Base-by-base conservation (phyloP, 2,888 invertebrate species). In the Synergus itoensis region DNA sequence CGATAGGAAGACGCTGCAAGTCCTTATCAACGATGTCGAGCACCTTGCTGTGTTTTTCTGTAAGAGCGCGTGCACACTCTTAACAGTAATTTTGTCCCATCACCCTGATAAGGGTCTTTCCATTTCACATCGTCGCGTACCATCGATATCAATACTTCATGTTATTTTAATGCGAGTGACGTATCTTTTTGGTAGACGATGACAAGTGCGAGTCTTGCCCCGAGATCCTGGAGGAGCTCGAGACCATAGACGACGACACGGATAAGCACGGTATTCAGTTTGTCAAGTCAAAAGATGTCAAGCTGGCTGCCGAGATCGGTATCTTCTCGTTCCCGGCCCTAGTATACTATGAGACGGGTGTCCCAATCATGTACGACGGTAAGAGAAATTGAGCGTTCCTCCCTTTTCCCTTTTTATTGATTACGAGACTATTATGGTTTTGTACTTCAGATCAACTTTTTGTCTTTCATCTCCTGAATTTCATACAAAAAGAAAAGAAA, bases 361-460 rank as follows among this genome's bases (percentile, higher is more conserved):
- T 97, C 86, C 98, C 98, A 88, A 97, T 98, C 90, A 97, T 98
- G 96, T 98, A 97, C 93, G 97, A 98, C 94, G 98, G 98, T 98
- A 94, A 96, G 96, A 79, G 76, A 65, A 76, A 60, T 77, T 77
- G 4, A 36, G 77, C 73, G 28, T 16, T 73, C 43, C 78, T 53
- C 18, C 21, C 4, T 36, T 73, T 77, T 53, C 18, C 21, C 4
- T 36, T 65, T 53, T 64, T 77, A 12, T 36, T n/a, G 40, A 12
- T 57, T 28, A 53, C 40, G 40, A 57, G 36, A 2, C 16, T 63
- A 65, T 65, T 11, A 77, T 18, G 12, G 36, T 40, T 73, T 69
- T 69, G 16, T 12, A 69, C 48, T 48, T n/a, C 2, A 43, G 16
- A 41, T 79, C 1, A 14, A 62, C 11, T 63, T n/a, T 40, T 78